These are phyloP conservation scores for Macrophya annulata DNA, from an alignment of 2,888 invertebrate species.

Conservation along the genomic window DNA sequence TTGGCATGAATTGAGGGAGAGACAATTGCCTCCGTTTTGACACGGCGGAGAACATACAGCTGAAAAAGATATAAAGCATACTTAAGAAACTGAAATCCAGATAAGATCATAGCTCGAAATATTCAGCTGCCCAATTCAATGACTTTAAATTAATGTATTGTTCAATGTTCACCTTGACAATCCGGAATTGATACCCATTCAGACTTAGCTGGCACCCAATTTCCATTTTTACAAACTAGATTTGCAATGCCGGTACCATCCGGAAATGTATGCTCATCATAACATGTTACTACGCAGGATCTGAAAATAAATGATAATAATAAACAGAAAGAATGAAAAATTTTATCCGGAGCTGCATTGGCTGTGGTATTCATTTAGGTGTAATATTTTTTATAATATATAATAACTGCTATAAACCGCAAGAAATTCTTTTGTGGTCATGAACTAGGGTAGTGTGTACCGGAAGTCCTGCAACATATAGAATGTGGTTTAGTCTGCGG, in stretches of 20 bases:
- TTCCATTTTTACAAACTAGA: conserved; percentile 86
- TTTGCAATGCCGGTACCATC: conserved; percentile 87
- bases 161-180: conserved; percentile 84
- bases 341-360: neutral
- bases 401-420: neutral
- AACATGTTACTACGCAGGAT: conserved; percentile 85
- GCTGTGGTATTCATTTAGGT: neutral
- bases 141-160: conserved; percentile 44
- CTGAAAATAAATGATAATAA: conserved; percentile 77
- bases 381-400: neutral
- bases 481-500: conserved; percentile 35
- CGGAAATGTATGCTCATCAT: conserved; percentile 85
- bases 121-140: conserved; percentile 11
- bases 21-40: conserved; percentile 90
- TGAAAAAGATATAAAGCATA: conserved; percentile 66
- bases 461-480: neutral
- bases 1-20: conserved; percentile 89
- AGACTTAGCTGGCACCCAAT: conserved; percentile 86
- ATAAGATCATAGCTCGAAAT: conserved; percentile 29
- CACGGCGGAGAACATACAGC: conserved; percentile 88
- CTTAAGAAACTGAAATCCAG: conserved; percentile 39
- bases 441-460: neutral
- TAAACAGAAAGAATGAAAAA: neutral
- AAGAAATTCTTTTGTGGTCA: conserved; percentile 8
- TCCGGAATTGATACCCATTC: conserved; percentile 86